Percentiles rank a stretch among this genome's conserved stretches.
Evolutionary conservation across 2,888 invertebrate species (phyloP).

Genomic region (Euspilapteryx auroguttella): DNA sequence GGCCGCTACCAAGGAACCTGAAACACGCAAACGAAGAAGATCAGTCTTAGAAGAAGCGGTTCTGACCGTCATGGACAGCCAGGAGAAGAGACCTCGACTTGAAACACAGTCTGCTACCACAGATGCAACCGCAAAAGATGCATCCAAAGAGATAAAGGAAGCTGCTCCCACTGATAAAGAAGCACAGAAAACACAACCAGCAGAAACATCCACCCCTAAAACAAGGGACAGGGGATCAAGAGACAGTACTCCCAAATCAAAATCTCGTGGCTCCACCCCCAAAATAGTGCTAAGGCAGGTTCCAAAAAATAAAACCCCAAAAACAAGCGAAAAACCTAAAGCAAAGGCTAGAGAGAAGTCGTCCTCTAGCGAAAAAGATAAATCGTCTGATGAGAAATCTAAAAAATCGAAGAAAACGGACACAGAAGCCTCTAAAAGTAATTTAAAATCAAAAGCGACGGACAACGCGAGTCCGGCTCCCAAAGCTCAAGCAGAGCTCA

Average conservation of each 20-base stretch:
- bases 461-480: not conserved
- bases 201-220: conserved; percentile 6
- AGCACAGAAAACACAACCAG: conserved; percentile 4
- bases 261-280: not conserved
- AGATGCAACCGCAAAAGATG: conserved; percentile 10
- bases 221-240: conserved; percentile 7
- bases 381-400: conserved; percentile 11
- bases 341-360: conserved; percentile 6
- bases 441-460: too few relatives aligned
- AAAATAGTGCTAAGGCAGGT: not conserved
- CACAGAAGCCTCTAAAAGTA: too few relatives aligned
- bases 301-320: not conserved
- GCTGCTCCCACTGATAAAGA: conserved; percentile 3
- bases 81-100: conserved; percentile 20
- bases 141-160: conserved; percentile 10
- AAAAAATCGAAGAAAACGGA: not conserved
- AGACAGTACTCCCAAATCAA: conserved; percentile 4
- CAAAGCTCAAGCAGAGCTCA: not conserved
- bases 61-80: conserved; percentile 19
- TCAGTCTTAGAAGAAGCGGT: conserved; percentile 32
- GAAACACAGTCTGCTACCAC: conserved; percentile 4
- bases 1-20: not conserved
- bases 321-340: conserved; percentile 8
- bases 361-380: conserved; percentile 12
- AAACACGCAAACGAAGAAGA: conserved; percentile 29